Base-by-base conservation (phyloP, 92 coral and sea anemone species). In the Pocillopora meandrina region DNA sequence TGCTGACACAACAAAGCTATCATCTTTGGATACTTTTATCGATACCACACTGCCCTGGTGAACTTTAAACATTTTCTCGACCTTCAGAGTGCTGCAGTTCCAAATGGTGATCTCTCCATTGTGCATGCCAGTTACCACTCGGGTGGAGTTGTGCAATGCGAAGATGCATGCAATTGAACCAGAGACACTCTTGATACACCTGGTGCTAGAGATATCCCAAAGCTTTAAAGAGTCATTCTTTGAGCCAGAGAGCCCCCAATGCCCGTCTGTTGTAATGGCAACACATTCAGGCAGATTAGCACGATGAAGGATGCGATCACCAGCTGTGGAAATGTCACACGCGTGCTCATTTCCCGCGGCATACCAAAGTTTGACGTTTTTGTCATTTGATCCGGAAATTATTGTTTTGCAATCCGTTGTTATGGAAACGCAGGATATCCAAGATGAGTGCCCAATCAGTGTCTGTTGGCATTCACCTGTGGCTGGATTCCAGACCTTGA, bases 341-440 rank as follows among this genome's bases (percentile, higher is more conserved):
- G 91, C 93, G 68, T 87, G 79, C 65, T 75, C 90, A 74, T 80
- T 93, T n/a, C 93, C 97, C 2, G 79, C 65, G 18, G 90, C 89
- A 61, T 81, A 84, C 97, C 97, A 93, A 52, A 93, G 91, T 77
- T 93, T 93, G 33, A 91, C 88, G 64, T 93, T 93, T 77, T 93
- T 93, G 88, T 93, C 97, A 34, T 93, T 93, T 34, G 97, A 93
- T 3, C 93, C 97, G 14, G 97, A 93, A 55, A 93, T 89, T 17
- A 93, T 91, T 78, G 92, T 89, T 59, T 84, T 79, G 84, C 95
- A 81, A 58, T 93, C 88, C 5, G 82, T 84, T 56, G 97, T 86
- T 86, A 93, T 83, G 79, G 97, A 88, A 81, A 93, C 89, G 21
- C 93, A 91, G 3, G 97, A 91, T 33, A 93, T 90, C 97, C 97